These are phyloP conservation scores for Illadopsis cleaveri DNA, from an alignment of 2,113 vertebrate genomes.

Conservation along the genomic window DNA sequence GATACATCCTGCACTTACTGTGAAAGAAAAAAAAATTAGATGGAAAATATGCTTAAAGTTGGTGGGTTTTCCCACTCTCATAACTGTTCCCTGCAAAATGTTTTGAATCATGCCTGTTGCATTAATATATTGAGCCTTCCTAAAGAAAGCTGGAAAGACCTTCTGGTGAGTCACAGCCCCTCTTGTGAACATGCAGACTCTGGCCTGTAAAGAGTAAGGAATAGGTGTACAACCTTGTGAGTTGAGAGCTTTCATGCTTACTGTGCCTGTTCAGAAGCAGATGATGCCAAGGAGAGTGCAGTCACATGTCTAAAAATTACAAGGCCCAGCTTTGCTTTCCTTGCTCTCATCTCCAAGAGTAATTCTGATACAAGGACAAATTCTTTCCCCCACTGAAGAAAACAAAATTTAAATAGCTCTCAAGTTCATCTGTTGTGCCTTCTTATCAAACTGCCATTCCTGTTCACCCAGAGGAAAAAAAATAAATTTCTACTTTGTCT, in stretches of 20 bases:
- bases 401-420: background rate
- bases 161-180: background rate
- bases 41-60: background rate
- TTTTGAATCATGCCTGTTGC: background rate
- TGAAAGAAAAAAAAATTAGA: background rate
- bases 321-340: background rate
- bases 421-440: background rate
- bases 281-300: background rate
- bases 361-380: background rate
- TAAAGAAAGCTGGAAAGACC: background rate
- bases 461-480: background rate
- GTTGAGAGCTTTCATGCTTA: background rate
- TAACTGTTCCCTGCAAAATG: background rate
- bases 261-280: background rate
- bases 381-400: background rate
- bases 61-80: background rate
- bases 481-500: background rate
- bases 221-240: background rate
- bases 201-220: background rate
- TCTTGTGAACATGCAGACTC: background rate
- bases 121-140: background rate
- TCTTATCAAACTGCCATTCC: background rate
- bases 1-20: background rate
- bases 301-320: background rate
- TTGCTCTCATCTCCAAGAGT: background rate